phyloP scores from a whole-genome alignment of 2,113 vertebrate species.

The Chinchilla lanigera region DNA sequence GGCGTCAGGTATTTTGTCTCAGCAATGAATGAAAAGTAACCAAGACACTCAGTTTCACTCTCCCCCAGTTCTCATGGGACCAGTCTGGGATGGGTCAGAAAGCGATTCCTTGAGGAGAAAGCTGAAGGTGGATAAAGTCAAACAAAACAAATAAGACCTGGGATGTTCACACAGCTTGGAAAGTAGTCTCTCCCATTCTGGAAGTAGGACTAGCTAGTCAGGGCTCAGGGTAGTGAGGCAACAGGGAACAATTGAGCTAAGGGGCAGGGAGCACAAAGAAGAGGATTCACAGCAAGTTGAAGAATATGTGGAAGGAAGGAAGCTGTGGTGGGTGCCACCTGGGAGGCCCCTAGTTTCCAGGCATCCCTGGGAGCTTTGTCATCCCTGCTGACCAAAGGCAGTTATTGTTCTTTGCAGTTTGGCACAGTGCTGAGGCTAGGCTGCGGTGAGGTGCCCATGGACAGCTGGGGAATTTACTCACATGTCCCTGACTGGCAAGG shows the following conservation, averaged over 20 bases:
- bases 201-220: background rate
- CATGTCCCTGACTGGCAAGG: background rate
- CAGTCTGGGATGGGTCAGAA: background rate
- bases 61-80: background rate
- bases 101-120: background rate
- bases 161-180: background rate
- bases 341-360: background rate
- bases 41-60: too few relatives aligned
- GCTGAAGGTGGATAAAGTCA: background rate
- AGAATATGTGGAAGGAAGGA: background rate
- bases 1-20: too few relatives aligned
- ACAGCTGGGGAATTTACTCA: background rate
- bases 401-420: background rate
- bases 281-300: background rate
- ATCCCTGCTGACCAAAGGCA: background rate
- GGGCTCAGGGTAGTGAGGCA: background rate
- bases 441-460: background rate
- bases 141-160: background rate
- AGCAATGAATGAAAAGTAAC: too few relatives aligned
- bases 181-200: background rate
- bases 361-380: background rate
- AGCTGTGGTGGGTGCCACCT: background rate
- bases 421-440: background rate
- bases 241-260: constrained; percentile 29
- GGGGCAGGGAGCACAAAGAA: background rate